phyloP scores from a whole-genome alignment of 2,888 invertebrate species.

The Horisme vitalbata region DNA sequence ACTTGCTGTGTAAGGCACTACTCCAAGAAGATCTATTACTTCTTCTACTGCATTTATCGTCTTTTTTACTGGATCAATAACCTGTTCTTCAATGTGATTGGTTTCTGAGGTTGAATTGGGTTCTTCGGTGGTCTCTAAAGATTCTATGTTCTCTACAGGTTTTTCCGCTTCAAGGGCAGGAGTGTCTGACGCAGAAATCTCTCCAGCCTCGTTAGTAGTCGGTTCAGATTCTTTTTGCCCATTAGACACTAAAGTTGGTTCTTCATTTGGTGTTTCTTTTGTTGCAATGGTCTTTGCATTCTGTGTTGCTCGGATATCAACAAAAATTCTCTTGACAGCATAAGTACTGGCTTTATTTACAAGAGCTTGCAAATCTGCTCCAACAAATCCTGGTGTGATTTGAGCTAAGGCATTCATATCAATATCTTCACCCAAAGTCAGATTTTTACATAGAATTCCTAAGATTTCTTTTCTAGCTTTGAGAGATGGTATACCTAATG shows the following conservation, averaged over 20 bases:
- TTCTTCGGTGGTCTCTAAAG: conserved; percentile 30
- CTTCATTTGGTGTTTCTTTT: conserved; percentile 36
- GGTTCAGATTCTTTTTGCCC: conserved; percentile 52
- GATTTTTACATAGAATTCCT: conserved; percentile 85
- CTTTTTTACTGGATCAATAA: conserved; percentile 35
- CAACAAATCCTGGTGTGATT: conserved; percentile 97
- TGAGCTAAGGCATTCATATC: conserved; percentile 89
- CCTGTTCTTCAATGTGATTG: conserved; percentile 34
- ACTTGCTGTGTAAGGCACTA: conserved; percentile 84
- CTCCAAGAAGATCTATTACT: conserved; percentile 86
- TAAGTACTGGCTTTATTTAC: conserved; percentile 94
- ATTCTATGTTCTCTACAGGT: conserved; percentile 26
- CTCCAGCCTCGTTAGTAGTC: conserved; percentile 35
- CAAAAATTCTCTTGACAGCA: conserved; percentile 87
- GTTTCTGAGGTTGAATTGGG: conserved; percentile 34
- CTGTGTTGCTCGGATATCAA: conserved; percentile 54
- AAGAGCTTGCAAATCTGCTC: conserved; percentile 94
- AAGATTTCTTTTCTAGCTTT: conserved; percentile 92
- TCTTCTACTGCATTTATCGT: conserved; percentile 66
- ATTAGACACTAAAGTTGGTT: conserved; percentile 57
- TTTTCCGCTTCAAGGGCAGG: conserved; percentile 39
- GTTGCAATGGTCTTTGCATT: conserved; percentile 27
- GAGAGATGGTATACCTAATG: conserved; percentile 95
- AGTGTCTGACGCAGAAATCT: conserved; percentile 40
- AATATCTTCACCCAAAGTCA: conserved; percentile 87